These are phyloP conservation scores for Darevskia mixta DNA, from an alignment of 2,797 vertebrate species.

Conservation along the genomic window DNA sequence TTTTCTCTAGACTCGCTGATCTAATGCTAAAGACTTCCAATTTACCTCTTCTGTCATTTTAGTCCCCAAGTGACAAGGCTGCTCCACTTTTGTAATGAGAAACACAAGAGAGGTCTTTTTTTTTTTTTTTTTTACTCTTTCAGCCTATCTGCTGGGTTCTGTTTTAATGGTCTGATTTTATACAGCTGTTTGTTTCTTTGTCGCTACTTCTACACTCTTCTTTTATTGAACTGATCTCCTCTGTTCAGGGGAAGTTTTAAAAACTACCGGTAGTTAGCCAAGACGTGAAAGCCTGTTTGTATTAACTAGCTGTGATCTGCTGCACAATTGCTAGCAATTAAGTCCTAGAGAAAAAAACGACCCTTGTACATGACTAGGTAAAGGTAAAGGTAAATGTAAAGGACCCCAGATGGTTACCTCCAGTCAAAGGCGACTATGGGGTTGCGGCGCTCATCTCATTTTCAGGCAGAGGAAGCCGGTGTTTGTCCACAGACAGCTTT, in stretches of 20 bases:
- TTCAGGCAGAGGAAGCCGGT: too few relatives aligned
- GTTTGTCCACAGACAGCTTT: too few relatives aligned
- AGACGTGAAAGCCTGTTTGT: background rate
- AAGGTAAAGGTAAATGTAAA: too few relatives aligned
- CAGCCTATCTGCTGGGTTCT: slow-evolving; percentile 27
- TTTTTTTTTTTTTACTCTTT: slow-evolving; percentile 47
- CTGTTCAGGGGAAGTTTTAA: background rate
- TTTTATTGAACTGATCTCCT: slow-evolving; percentile 40
- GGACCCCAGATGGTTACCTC: too few relatives aligned
- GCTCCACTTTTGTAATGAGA: slow-evolving; percentile 50
- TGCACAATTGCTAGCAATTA: background rate
- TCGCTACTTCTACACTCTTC: slow-evolving; percentile 25
- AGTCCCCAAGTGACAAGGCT: slow-evolving; percentile 31
- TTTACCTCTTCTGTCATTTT: slow-evolving; percentile 18
- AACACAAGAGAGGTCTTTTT: slow-evolving; percentile 6
- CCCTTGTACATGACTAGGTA: background rate
- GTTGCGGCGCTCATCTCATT: too few relatives aligned
- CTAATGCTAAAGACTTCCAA: background rate
- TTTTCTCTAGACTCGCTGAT: background rate
- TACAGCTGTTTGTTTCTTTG: slow-evolving; percentile 35
- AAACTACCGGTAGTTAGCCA: background rate
- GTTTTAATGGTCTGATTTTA: slow-evolving; percentile 38
- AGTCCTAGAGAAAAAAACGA: background rate
- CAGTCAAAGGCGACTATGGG: too few relatives aligned
- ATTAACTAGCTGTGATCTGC: background rate